phyloP scores from a whole-genome alignment of 1,140 invertebrate genomes.

The Tetraneura akinire region DNA sequence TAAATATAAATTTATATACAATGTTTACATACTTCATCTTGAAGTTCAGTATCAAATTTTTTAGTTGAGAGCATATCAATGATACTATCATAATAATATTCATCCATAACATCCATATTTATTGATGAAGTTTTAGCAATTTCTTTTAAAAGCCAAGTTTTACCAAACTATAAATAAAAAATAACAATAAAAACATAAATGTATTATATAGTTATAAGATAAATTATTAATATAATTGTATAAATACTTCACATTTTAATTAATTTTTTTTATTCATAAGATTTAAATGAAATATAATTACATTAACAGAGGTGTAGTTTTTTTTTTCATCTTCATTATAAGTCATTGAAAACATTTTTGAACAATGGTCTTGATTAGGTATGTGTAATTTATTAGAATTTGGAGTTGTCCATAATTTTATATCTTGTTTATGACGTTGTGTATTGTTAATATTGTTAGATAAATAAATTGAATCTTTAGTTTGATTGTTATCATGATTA shows the following conservation, averaged over 20 bases:
- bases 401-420: constrained; percentile 25
- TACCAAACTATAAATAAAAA: constrained; percentile 25
- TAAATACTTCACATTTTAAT: too few species aligned
- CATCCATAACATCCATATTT: constrained; percentile 25
- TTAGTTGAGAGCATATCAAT: constrained; percentile 23
- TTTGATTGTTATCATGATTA: background rate
- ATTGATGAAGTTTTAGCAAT: constrained; percentile 9
- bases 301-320: background rate
- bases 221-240: too few species aligned
- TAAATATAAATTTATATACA: too few species aligned
- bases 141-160: constrained; percentile 33
- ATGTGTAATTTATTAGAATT: constrained; percentile 43
- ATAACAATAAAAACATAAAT: background rate
- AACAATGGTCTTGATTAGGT: background rate
- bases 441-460: too few species aligned
- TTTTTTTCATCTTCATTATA: constrained; percentile 33
- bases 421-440: background rate
- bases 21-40: constrained; percentile 37
- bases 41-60: constrained; percentile 33
- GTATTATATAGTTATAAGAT: too few species aligned
- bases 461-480: background rate
- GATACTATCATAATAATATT: constrained; percentile 28
- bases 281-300: background rate
- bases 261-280: too few species aligned
- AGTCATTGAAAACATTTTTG: constrained; percentile 30